A percentile compares a stretch with the other conserved stretches of the same genome.
phyloP scores from a whole-genome alignment of 2,888 invertebrate species.

The Apamea anceps region DNA sequence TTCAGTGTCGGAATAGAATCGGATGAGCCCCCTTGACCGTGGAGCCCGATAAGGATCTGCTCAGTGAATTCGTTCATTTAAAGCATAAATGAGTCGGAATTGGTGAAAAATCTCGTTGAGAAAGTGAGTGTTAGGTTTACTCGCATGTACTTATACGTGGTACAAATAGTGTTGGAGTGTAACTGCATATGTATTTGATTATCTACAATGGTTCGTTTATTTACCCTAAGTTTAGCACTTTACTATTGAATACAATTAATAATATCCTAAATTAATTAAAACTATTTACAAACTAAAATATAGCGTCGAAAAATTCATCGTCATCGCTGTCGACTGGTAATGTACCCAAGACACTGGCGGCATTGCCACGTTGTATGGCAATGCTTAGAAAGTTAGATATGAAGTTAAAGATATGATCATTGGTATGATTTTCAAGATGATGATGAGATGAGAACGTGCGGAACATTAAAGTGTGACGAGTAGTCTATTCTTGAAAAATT shows the following conservation, averaged over 20 bases:
- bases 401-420: neutral
- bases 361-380: no score
- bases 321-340: no score
- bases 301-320: no score
- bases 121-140: constrained; percentile 58
- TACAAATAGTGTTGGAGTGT: constrained; percentile 9
- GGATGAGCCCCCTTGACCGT: constrained; percentile 83
- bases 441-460: no score
- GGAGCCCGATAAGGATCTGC: constrained; percentile 84
- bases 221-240: no score
- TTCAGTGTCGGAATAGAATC: constrained; percentile 84
- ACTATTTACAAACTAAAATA: no score
- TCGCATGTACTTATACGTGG: constrained; percentile 38
- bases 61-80: constrained; percentile 82
- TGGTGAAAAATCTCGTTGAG: constrained; percentile 74
- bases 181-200: constrained; percentile 10
- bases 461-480: neutral
- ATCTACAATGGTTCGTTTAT: neutral
- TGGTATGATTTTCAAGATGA: no score
- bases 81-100: constrained; percentile 80
- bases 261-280: no score
- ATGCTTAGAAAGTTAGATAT: no score
- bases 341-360: no score
- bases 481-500: no score
- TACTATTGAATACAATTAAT: no score